A percentile compares a stretch with the other conserved stretches of the same genome.
Evolutionary conservation across 2,888 invertebrate genomes (phyloP).

Genomic region (Drosophila meridiana): DNA sequence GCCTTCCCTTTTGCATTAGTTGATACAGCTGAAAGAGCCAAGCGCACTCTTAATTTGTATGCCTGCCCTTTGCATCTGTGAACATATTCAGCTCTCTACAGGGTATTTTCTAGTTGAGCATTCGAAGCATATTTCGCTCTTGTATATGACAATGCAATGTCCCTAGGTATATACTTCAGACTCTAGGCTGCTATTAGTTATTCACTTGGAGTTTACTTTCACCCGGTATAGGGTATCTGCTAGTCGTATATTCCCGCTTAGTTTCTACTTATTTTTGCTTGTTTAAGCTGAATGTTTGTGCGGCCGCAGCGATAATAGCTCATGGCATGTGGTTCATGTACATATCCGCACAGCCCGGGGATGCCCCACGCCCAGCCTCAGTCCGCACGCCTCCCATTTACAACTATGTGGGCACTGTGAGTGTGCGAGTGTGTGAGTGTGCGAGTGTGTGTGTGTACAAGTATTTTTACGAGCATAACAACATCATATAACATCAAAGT

Average conservation of each 20-base stretch:
- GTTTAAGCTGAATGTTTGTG: constrained; percentile 40
- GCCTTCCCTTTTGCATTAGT: background rate
- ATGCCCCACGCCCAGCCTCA: background rate
- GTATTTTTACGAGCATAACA: constrained; percentile 75
- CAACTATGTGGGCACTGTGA: constrained; percentile 21
- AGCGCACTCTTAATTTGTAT: background rate
- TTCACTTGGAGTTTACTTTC: background rate
- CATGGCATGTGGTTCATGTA: constrained; percentile 59
- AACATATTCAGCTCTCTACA: background rate
- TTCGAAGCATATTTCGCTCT: background rate
- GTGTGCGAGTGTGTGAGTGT: constrained; percentile 51
- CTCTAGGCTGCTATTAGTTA: background rate
- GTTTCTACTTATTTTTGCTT: constrained; percentile 10
- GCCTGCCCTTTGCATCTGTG: background rate
- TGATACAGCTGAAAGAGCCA: background rate
- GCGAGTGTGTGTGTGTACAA: constrained; percentile 49
- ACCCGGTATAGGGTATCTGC: background rate
- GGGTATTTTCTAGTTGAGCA: constrained; percentile 7
- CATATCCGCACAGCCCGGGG: constrained; percentile 13
- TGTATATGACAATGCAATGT: background rate
- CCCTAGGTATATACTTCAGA: no score
- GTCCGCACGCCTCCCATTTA: background rate
- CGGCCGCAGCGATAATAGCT: constrained; percentile 65
- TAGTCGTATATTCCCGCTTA: background rate
- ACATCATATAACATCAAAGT: constrained; percentile 76